Conservation (phyloP, 2,888 invertebrate genomes). For the Nomada ferruginata region DNA sequence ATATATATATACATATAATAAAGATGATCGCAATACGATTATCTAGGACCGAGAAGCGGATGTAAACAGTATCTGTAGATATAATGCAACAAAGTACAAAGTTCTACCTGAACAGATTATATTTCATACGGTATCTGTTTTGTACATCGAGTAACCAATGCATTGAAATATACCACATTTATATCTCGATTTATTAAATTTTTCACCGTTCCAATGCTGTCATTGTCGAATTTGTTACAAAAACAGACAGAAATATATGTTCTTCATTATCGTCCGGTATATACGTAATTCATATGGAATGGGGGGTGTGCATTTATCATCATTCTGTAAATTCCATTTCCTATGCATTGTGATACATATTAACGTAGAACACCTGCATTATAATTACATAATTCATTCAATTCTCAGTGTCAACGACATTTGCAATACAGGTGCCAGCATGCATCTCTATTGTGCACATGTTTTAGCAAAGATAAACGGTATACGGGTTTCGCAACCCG, state of each 20-base stretch:
- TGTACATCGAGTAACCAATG: constrained; percentile 60
- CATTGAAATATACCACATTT: constrained; percentile 66
- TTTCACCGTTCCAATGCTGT: constrained; percentile 57
- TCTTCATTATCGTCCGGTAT: background rate
- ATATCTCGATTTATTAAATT: constrained; percentile 58
- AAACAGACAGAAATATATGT: background rate
- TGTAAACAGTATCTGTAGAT: constrained; percentile 58
- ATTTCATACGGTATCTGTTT: constrained; percentile 66
- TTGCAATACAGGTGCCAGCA: constrained; percentile 77
- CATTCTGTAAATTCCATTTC: constrained; percentile 14
- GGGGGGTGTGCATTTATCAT: background rate
- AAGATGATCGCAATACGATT: constrained; percentile 40
- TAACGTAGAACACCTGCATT: constrained; percentile 25
- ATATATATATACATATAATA: constrained; percentile 11
- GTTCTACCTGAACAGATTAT: constrained; percentile 68
- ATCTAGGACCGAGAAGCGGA: constrained; percentile 43
- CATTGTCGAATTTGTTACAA: constrained; percentile 19
- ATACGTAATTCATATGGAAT: constrained; percentile 4
- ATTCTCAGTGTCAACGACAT: constrained; percentile 58
- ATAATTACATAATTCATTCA: constrained; percentile 39
- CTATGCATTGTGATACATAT: background rate
- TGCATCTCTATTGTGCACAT: constrained; percentile 56
- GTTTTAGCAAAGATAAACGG: constrained; percentile 63
- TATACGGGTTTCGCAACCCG: constrained; percentile 64
- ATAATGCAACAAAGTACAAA: constrained; percentile 66